phyloP scores from a whole-genome alignment of 2,888 invertebrate species.

The Drosophila testacea region DNA sequence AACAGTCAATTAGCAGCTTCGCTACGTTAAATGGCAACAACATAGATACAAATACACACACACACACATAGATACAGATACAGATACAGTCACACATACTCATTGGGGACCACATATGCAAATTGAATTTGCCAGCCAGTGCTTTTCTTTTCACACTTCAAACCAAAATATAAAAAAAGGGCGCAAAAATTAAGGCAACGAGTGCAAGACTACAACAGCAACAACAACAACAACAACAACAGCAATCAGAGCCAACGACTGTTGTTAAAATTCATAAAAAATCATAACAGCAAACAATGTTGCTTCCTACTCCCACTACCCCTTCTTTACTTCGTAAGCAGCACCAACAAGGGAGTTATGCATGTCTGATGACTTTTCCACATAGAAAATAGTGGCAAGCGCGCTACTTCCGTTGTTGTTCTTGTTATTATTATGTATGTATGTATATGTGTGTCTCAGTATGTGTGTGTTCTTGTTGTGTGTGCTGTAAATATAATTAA shows the following conservation, averaged over 20 bases:
- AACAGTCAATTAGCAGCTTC: conserved; percentile 72
- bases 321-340: neutral
- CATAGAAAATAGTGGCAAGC: conserved; percentile 44
- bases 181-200: conserved; percentile 57
- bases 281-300: conserved; percentile 72
- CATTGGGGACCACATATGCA: conserved; percentile 67
- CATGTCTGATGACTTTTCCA: conserved; percentile 73
- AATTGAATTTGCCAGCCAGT: conserved; percentile 71
- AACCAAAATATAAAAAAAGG: conserved; percentile 35
- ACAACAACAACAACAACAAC: conserved; percentile 20
- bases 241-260: conserved; percentile 29
- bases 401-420: conserved; percentile 40
- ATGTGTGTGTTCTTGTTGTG: conserved; percentile 2
- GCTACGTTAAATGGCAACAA: conserved; percentile 67
- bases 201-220: conserved; percentile 47
- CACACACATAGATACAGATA: conserved; percentile 14
- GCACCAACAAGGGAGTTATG: conserved; percentile 55
- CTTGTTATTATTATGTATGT: neutral
- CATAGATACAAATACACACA: conserved; percentile 10
- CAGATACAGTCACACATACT: conserved; percentile 2
- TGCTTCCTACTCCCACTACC: neutral
- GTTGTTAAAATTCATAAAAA: conserved; percentile 64
- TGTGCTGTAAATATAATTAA: conserved; percentile 13
- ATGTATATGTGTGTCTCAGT: neutral
- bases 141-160: conserved; percentile 71